These are phyloP conservation scores for Scomber colias DNA, from an alignment of 2,113 vertebrate species.

Conservation along the genomic window DNA sequence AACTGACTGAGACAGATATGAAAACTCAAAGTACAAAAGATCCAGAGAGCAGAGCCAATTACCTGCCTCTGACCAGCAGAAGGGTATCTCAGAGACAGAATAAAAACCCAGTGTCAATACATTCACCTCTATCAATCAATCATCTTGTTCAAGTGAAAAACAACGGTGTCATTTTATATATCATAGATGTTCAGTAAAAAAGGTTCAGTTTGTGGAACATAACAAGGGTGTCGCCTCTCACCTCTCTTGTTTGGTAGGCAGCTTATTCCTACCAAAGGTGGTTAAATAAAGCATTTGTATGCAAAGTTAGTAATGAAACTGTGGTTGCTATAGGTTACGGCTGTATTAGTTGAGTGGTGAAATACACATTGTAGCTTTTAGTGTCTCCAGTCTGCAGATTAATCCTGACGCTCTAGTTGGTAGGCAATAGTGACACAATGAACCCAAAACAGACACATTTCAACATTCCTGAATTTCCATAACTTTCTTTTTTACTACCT, in stretches of 20 bases:
- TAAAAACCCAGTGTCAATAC: conserved; percentile 15
- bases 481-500: conserved; percentile 15
- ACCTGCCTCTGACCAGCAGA: conserved; percentile 33
- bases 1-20: conserved; percentile 34
- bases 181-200: conserved; percentile 31
- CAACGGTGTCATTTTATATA: conserved; percentile 5
- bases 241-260: background rate
- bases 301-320: conserved; percentile 24
- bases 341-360: conserved; percentile 36
- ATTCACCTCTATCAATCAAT: conserved; percentile 23
- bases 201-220: conserved; percentile 17
- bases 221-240: background rate
- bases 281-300: conserved; percentile 17
- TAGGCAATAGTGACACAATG: conserved; percentile 14
- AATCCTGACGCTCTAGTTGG: conserved; percentile 24
- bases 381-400: conserved; percentile 44
- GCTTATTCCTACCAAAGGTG: background rate
- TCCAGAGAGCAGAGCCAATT: conserved; percentile 5
- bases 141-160: conserved; percentile 21
- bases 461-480: conserved; percentile 23
- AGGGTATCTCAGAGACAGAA: conserved; percentile 22
- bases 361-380: conserved; percentile 44
- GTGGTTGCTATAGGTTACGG: conserved; percentile 31
- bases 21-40: background rate
- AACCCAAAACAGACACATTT: conserved; percentile 15